Evolutionary conservation across 1,140 invertebrate genomes (phyloP), one percentile per base, ranked within the genome.

Genomic region (Caenorhabditis inopinata): DNA sequence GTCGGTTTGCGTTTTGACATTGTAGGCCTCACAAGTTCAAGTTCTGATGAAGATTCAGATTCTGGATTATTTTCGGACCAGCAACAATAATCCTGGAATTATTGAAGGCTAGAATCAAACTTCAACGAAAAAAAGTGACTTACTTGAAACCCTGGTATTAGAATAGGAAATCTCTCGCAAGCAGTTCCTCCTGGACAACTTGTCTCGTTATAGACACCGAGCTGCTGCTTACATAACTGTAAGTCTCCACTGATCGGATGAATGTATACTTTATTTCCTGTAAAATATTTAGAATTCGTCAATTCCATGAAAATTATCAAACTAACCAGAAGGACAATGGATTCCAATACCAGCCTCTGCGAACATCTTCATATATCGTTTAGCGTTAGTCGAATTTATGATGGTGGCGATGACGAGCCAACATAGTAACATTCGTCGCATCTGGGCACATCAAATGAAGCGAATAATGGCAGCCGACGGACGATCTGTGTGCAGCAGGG

Each of bases 121-220:
- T 1, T n/a, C 18, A 12, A 5, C 21, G 46, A 82, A 58, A 51
- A 45, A 21, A 6, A 25, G 5, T 7, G 0, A 38, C 79, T 49
- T 6, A 83, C 83, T 51, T 84, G 83, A 74, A 84, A 84, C 12
- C 83, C 83, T 18, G 83, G 83, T 25, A 84, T 80, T 4, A 84
- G 21, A 46, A 84, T 84, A 12, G 83, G 83, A 62, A 84, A 84
- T 14, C 83, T 14, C 58, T 84, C 83, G 74, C 83, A 84, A 32
- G 84, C 83, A n/a, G 83, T 84, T 25, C 83, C 83, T 18, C 81
- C 83, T 16, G 83, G 83, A 49, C 83, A 84, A 68, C 68, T 82
- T 18, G 79, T 82, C 27, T 84, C 76, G 45, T 84, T 84, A 45
- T 84, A 84, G 51, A 76, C 78, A 0, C 83, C 83, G 21, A 84